These are phyloP conservation scores for Astur gentilis DNA, from an alignment of 2,113 vertebrate genomes.

Conservation along the genomic window DNA sequence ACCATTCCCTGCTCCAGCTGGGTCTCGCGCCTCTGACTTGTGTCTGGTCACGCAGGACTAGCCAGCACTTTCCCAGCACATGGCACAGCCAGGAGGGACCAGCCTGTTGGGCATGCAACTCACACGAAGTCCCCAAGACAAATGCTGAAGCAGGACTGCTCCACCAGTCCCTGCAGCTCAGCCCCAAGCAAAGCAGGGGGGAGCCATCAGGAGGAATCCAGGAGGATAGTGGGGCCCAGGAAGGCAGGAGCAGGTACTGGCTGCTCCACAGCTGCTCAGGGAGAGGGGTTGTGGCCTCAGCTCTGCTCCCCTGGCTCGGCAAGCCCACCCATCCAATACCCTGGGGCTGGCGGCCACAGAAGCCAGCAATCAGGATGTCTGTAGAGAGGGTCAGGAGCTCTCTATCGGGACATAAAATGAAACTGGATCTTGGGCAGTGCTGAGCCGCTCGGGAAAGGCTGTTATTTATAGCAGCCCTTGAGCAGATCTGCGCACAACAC, in stretches of 20 bases:
- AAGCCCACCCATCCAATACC: neutral
- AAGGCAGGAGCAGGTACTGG: neutral
- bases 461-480: neutral
- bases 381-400: neutral
- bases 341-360: neutral
- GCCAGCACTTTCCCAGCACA: accelerated
- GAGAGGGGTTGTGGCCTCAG: neutral
- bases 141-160: neutral
- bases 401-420: neutral
- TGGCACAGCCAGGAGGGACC: neutral
- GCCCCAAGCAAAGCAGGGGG: neutral
- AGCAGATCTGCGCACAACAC: neutral
- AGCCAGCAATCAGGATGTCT: neutral
- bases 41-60: neutral
- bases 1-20: neutral
- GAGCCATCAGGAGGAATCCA: neutral
- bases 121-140: accelerated
- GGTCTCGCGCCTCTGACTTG: neutral
- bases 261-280: neutral
- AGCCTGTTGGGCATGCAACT: neutral
- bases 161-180: neutral
- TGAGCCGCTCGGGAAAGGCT: neutral
- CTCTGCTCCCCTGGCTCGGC: accelerated
- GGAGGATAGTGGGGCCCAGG: neutral
- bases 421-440: neutral